Evolutionary conservation across 2,113 vertebrate genomes (phyloP).

Genomic region (Phycodurus eques): DNA sequence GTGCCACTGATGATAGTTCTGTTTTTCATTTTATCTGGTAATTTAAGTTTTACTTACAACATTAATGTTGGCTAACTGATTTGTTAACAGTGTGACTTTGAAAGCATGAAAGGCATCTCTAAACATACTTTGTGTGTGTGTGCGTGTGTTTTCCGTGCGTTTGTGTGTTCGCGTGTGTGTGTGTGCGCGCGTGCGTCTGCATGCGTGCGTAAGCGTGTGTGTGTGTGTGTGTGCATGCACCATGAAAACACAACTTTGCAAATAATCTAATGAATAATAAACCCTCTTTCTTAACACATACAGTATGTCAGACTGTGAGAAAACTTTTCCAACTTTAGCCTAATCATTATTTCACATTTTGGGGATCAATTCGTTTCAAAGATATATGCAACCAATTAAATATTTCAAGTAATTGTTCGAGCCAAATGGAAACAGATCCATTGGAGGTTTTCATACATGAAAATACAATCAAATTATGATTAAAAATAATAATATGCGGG

Average conservation of each 20-base stretch:
- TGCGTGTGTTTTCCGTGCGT: no score
- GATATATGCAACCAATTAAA: neutral
- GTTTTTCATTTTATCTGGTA: neutral
- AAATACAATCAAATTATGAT: constrained; percentile 1
- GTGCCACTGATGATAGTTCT: neutral
- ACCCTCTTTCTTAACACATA: neutral
- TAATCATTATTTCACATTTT: neutral
- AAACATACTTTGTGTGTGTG: no score
- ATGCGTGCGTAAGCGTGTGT: neutral
- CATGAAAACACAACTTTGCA: neutral
- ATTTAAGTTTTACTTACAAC: neutral
- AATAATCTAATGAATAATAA: neutral
- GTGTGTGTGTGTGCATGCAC: neutral
- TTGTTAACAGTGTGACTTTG: neutral
- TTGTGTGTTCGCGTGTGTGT: no score
- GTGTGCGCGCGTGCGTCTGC: neutral
- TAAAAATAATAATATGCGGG: neutral
- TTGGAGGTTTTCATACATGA: neutral
- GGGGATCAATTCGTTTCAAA: neutral
- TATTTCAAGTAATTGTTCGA: neutral
- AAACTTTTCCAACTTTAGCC: neutral
- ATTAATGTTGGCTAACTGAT: neutral
- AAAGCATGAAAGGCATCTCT: no score
- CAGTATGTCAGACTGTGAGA: neutral
- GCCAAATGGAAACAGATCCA: neutral